A percentile compares a stretch with the other conserved stretches of the same genome.
Conservation (phyloP, 2,113 vertebrate species). For the Eleginops maclovinus region DNA sequence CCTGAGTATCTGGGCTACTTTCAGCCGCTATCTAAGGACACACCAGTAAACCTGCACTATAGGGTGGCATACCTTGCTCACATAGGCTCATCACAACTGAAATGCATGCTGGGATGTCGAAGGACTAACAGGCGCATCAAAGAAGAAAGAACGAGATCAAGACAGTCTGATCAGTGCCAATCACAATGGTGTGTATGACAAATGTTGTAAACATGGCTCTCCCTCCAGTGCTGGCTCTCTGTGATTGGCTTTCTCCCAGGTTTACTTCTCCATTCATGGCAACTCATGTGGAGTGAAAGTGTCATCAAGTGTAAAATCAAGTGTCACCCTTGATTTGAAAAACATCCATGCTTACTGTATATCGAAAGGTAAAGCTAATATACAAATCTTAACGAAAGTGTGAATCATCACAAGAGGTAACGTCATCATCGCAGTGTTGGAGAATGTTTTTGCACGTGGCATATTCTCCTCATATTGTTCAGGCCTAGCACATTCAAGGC, state of each 20-base stretch:
- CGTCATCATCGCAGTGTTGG: too few species aligned
- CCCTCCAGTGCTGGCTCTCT: slow-evolving; percentile 31
- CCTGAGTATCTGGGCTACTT: slow-evolving; percentile 62
- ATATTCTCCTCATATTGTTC: too few species aligned
- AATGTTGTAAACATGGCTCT: slow-evolving; percentile 56
- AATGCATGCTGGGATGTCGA: slow-evolving; percentile 66
- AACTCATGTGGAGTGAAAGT: not conserved
- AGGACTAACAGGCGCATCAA: slow-evolving; percentile 56
- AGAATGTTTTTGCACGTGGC: too few species aligned
- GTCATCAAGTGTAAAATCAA: too few species aligned
- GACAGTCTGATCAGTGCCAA: slow-evolving; percentile 50
- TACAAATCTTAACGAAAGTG: too few species aligned
- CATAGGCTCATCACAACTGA: slow-evolving; percentile 65
- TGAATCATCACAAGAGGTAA: too few species aligned
- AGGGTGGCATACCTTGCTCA: slow-evolving; percentile 47
- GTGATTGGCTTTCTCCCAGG: slow-evolving; percentile 6
- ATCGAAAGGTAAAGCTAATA: too few species aligned
- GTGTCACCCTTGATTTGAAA: too few species aligned
- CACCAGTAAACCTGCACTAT: slow-evolving; percentile 59
- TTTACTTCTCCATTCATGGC: not conserved
- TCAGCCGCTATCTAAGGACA: slow-evolving; percentile 66
- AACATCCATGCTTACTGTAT: slow-evolving; percentile 7
- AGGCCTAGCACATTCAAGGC: not conserved
- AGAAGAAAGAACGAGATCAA: slow-evolving; percentile 49
- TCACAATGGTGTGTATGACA: slow-evolving; percentile 45